phyloP scores from a whole-genome alignment of 2,113 vertebrate species.

The Carassius auratus region DNA sequence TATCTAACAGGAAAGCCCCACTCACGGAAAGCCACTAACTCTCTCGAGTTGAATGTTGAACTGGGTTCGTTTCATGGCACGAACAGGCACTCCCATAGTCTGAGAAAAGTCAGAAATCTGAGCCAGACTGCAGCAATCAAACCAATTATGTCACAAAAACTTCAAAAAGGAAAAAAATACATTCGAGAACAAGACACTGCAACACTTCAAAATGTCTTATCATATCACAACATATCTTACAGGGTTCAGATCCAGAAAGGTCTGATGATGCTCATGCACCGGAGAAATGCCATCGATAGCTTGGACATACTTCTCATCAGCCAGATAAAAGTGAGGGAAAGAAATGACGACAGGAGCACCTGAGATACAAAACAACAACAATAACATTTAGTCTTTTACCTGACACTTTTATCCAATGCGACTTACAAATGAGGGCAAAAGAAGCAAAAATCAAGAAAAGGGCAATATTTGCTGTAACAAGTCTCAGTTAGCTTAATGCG shows the following conservation, averaged over 20 bases:
- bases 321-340: conserved; percentile 94
- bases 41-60: conserved; percentile 70
- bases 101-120: conserved; percentile 34
- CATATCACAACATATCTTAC: conserved; percentile 66
- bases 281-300: conserved; percentile 85
- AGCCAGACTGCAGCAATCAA: background rate
- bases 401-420: background rate
- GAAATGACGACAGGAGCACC: conserved; percentile 92
- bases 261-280: conserved; percentile 84
- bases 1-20: background rate
- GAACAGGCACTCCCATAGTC: conserved; percentile 77
- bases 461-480: too few species aligned
- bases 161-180: background rate
- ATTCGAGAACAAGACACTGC: background rate
- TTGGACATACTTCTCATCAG: conserved; percentile 77
- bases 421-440: background rate
- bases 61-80: conserved; percentile 78
- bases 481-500: too few species aligned
- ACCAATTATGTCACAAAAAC: background rate
- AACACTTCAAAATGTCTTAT: too few species aligned
- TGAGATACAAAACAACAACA: conserved; percentile 63
- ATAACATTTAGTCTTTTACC: background rate
- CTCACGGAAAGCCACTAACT: conserved; percentile 71
- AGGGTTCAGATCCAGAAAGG: conserved; percentile 93
- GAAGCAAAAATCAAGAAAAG: too few species aligned